These are phyloP conservation scores for Tichodroma muraria DNA, from an alignment of 2,113 vertebrate genomes.

Conservation along the genomic window DNA sequence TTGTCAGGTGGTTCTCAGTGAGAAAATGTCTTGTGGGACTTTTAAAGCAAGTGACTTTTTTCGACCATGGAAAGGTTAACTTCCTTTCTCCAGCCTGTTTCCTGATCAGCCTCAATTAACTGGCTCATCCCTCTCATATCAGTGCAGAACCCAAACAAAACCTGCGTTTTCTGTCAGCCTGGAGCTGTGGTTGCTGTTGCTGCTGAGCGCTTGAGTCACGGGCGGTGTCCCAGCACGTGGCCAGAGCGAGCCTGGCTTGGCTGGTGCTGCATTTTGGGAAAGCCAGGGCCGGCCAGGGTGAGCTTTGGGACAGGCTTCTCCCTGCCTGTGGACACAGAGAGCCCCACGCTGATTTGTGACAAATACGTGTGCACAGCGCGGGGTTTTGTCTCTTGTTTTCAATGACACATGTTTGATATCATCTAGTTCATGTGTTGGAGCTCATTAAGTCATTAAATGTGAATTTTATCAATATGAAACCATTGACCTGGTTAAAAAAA, in stretches of 20 bases:
- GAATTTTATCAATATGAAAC: neutral
- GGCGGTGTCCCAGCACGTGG: rapidly evolving
- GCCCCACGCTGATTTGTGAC: neutral
- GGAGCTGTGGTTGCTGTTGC: neutral
- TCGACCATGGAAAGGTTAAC: neutral
- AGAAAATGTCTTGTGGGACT: neutral
- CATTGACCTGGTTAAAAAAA: neutral
- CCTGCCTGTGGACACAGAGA: too few relatives aligned
- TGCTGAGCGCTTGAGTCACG: rapidly evolving
- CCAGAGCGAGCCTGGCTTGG: neutral
- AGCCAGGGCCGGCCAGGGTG: neutral
- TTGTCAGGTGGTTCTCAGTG: neutral
- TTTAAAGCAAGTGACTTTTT: neutral
- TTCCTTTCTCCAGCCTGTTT: neutral
- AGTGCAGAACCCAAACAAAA: neutral
- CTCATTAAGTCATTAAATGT: neutral
- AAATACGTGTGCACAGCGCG: rapidly evolving
- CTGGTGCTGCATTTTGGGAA: neutral
- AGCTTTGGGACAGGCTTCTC: neutral
- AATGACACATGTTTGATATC: rapidly evolving
- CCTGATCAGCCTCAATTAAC: neutral
- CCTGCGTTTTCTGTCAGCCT: neutral
- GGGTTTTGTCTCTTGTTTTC: neutral
- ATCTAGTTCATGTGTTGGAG: neutral
- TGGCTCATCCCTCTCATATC: rapidly evolving